phyloP scores from a whole-genome alignment of 2,888 invertebrate species.

The Stictocephala bisonia region DNA sequence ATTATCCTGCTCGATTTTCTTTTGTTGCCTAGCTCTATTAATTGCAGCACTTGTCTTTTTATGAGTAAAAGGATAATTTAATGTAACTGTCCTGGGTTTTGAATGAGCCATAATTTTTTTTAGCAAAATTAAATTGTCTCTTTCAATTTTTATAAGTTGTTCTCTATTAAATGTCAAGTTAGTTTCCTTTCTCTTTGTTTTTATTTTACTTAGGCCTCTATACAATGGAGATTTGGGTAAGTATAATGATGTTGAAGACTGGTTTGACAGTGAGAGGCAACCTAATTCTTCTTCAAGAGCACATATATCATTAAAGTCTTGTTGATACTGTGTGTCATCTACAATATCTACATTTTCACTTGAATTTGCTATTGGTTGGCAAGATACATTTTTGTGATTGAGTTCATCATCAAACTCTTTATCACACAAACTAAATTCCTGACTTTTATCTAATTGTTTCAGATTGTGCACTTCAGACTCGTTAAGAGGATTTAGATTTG shows the following conservation, averaged over 20 bases:
- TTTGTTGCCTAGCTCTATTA: slow-evolving; percentile 52
- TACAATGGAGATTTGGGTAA: not conserved
- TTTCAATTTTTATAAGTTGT: slow-evolving; percentile 51
- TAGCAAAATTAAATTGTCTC: slow-evolving; percentile 54
- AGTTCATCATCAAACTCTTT: not conserved
- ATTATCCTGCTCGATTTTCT: slow-evolving; percentile 55
- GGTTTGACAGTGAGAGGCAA: not conserved
- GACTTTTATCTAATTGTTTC: not conserved
- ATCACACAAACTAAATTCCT: not conserved
- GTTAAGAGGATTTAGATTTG: no score
- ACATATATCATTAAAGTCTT: no score
- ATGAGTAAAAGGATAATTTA: slow-evolving; percentile 33
- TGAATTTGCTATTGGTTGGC: not conserved
- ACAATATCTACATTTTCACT: not conserved
- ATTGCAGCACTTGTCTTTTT: slow-evolving; percentile 54
- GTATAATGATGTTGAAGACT: not conserved
- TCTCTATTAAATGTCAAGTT: slow-evolving; percentile 54
- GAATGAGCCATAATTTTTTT: slow-evolving; percentile 52
- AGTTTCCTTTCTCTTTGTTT: not conserved
- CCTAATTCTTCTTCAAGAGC: not conserved
- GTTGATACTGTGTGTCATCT: not conserved
- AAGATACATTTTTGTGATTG: not conserved
- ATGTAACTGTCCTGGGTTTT: slow-evolving; percentile 34
- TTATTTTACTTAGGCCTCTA: not conserved
- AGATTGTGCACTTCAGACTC: no score